A percentile compares a stretch with the other conserved stretches of the same genome.
These are phyloP conservation scores for Nematostella vectensis DNA, from an alignment of 92 coral and sea anemone genomes.

Conservation along the genomic window DNA sequence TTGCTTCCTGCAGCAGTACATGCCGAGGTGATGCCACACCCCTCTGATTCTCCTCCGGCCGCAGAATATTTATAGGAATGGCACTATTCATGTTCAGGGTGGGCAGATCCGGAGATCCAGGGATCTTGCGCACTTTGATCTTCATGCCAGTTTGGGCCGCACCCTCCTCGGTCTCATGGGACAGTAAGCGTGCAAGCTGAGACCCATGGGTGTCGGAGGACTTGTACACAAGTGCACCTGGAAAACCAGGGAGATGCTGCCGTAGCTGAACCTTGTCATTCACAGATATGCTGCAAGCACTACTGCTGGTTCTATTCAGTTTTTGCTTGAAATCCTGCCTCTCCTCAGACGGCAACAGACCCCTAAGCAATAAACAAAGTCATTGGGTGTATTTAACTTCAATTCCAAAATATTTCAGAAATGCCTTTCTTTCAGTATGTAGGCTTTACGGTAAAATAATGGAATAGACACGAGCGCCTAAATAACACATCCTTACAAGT, in stretches of 20 bases:
- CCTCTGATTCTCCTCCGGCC: conserved; percentile 4
- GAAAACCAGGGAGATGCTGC: conserved; percentile 74
- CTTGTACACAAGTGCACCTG: conserved; percentile 82
- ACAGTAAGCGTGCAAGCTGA: conserved; percentile 53
- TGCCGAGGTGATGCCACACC: conserved; percentile 30
- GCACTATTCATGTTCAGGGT: conserved; percentile 2
- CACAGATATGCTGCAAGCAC: conserved; percentile 46
- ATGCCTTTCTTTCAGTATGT: background rate
- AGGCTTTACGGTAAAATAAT: no score
- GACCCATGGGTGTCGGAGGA: conserved; percentile 63
- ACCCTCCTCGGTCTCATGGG: conserved; percentile 68
- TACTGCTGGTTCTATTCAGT: conserved; percentile 57
- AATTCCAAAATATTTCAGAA: background rate
- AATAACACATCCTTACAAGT: no score
- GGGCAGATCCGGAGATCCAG: background rate
- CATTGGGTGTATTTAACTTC: background rate
- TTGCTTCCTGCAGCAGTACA: conserved; percentile 12
- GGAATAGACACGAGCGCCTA: no score
- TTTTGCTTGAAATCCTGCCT: conserved; percentile 80
- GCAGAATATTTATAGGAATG: conserved; percentile 3
- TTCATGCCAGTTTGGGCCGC: conserved; percentile 37
- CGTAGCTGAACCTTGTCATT: conserved; percentile 75
- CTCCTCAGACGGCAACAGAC: conserved; percentile 77
- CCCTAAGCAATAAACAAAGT: conserved; percentile 68
- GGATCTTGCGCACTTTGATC: conserved; percentile 54